Percentiles rank a stretch among this genome's conserved stretches.
Conservation (phyloP, 2,113 vertebrate genomes). For the Lagopus muta region DNA sequence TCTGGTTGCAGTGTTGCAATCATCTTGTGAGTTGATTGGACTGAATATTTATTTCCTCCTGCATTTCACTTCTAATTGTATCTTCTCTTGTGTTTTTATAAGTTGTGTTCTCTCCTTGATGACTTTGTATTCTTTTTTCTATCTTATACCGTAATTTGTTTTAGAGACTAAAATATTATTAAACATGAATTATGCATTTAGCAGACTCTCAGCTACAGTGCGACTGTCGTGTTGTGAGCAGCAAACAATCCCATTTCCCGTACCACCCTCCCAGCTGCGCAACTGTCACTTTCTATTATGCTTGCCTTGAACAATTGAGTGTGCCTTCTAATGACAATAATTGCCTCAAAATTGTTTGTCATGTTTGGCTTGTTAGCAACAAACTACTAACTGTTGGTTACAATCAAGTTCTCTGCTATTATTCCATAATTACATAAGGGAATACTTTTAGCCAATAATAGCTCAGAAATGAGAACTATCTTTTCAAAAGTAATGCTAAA, state of each 20-base stretch:
- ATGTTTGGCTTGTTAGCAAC: constrained; percentile 73
- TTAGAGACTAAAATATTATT: constrained; percentile 54
- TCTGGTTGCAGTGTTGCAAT: not conserved
- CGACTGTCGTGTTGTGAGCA: constrained; percentile 28
- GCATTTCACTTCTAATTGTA: not conserved
- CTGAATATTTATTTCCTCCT: not conserved
- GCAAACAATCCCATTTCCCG: constrained; percentile 26
- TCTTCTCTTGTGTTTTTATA: not conserved
- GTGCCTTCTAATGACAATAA: constrained; percentile 72
- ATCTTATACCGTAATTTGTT: constrained; percentile 35
- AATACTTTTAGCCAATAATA: constrained; percentile 61
- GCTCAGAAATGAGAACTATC: constrained; percentile 55
- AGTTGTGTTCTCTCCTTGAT: not conserved
- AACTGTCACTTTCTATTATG: constrained; percentile 71
- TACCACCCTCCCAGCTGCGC: constrained; percentile 62
- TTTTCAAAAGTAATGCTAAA: constrained; percentile 31
- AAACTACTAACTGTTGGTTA: constrained; percentile 70
- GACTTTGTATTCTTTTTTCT: constrained; percentile 31
- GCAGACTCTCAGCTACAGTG: constrained; percentile 15
- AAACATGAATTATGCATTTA: constrained; percentile 66
- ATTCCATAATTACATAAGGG: constrained; percentile 62
- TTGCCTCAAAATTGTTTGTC: constrained; percentile 74
- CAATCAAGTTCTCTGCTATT: constrained; percentile 69
- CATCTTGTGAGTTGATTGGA: not conserved
- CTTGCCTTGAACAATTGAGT: constrained; percentile 61